phyloP scores from a whole-genome alignment of 2,888 invertebrate genomes.

The Hydroisotoma schaefferi region DNA sequence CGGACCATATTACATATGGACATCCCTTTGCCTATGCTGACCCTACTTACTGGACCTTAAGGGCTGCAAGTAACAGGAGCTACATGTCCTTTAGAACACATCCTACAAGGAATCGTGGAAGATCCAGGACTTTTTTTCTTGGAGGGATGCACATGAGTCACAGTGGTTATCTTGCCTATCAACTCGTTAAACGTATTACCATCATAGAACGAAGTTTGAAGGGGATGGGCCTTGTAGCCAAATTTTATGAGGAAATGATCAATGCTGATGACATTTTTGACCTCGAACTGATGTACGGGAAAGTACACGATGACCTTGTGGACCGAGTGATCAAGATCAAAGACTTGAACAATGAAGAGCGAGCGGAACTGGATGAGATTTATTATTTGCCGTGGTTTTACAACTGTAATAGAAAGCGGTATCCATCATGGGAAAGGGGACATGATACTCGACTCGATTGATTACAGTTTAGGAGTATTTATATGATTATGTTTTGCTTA shows the following conservation, averaged over 20 bases:
- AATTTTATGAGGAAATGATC: too few species aligned
- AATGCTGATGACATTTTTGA: background rate
- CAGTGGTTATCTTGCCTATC: constrained; percentile 12
- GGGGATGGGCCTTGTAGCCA: too few species aligned
- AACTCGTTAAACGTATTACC: constrained; percentile 7
- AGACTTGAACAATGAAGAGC: background rate
- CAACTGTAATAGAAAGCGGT: constrained; percentile 11
- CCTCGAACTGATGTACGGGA: background rate
- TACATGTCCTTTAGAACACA: background rate
- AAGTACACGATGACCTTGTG: background rate
- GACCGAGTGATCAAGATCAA: background rate
- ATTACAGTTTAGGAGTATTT: too few species aligned
- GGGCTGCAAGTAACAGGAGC: background rate
- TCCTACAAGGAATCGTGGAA: constrained; percentile 9
- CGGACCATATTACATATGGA: background rate
- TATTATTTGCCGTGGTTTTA: constrained; percentile 16
- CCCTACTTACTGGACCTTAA: constrained; percentile 12
- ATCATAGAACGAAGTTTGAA: background rate
- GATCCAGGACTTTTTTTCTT: background rate
- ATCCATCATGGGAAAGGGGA: constrained; percentile 15
- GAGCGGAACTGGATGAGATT: background rate
- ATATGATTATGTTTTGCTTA: too few species aligned
- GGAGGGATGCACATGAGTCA: constrained; percentile 21
- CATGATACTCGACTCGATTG: constrained; percentile 7
- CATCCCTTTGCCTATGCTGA: constrained; percentile 18